phyloP scores from a whole-genome alignment of 2,888 invertebrate genomes.

The Dinocampus coccinellae region DNA sequence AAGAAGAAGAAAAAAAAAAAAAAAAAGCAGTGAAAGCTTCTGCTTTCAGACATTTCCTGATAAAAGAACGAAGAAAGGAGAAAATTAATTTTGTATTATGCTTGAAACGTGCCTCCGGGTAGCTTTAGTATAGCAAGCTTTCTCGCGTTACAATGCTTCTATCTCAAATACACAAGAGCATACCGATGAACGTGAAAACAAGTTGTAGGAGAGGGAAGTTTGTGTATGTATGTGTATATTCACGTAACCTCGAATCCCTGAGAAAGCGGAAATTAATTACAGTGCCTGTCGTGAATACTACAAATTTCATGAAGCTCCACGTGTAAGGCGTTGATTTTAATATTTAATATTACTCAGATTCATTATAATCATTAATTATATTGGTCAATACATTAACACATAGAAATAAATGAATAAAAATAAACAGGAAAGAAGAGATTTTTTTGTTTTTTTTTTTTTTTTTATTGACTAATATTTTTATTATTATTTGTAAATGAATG shows the following conservation, averaged over 20 bases:
- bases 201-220: not conserved
- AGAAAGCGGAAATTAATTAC: slow-evolving; percentile 52
- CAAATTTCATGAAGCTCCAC: slow-evolving; percentile 41
- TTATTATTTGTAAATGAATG: not conserved
- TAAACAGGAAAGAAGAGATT: not conserved
- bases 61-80: slow-evolving; percentile 51
- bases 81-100: slow-evolving; percentile 54
- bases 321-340: slow-evolving; percentile 19
- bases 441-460: not conserved
- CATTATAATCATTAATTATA: not conserved
- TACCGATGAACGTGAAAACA: not conserved
- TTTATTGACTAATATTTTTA: not conserved
- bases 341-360: not conserved
- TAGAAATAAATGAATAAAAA: not conserved
- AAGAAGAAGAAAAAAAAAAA: slow-evolving; percentile 36
- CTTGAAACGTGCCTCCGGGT: slow-evolving; percentile 48
- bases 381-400: not conserved
- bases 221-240: slow-evolving; percentile 29
- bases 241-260: slow-evolving; percentile 36
- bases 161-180: slow-evolving; percentile 37
- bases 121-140: slow-evolving; percentile 38
- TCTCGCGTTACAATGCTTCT: slow-evolving; percentile 27
- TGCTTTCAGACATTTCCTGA: slow-evolving; percentile 41
- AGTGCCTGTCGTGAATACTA: slow-evolving; percentile 34
- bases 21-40: too few species aligned